These are phyloP conservation scores for Apogon hyalosoma DNA, from an alignment of 2,797 vertebrate genomes.

Conservation along the genomic window DNA sequence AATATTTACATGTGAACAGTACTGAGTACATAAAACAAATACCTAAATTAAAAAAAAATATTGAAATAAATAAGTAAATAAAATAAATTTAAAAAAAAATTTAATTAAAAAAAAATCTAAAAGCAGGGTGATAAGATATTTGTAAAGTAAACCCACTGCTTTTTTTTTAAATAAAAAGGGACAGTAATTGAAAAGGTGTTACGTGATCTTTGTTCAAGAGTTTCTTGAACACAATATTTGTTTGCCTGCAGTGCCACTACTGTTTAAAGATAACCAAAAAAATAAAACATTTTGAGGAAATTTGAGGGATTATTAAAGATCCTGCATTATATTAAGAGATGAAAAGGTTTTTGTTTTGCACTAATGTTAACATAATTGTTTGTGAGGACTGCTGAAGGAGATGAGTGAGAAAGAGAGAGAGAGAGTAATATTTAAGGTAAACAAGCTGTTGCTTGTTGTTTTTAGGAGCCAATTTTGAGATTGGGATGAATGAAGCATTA, in stretches of 20 bases:
- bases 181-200: slow-evolving; percentile 14
- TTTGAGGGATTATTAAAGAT: slow-evolving; percentile 14
- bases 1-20: too few relatives aligned
- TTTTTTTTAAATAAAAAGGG: slow-evolving; percentile 29
- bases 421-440: not conserved
- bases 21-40: too few relatives aligned
- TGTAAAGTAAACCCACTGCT: not conserved
- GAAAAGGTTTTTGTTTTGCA: slow-evolving; percentile 55
- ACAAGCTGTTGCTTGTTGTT: not conserved
- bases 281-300: too few relatives aligned
- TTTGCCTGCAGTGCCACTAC: slow-evolving; percentile 11
- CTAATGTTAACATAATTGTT: slow-evolving; percentile 27
- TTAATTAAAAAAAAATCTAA: too few relatives aligned
- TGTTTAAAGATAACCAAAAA: slow-evolving; percentile 23
- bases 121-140: not conserved
- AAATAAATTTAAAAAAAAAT: too few relatives aligned
- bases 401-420: not conserved
- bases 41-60: too few relatives aligned
- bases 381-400: slow-evolving; percentile 11
- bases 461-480: slow-evolving; percentile 6
- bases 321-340: slow-evolving; percentile 24
- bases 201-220: slow-evolving; percentile 4
- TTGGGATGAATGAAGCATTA: slow-evolving; percentile 7
- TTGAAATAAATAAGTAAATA: too few relatives aligned
- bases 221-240: slow-evolving; percentile 15